Percentiles rank a stretch among this genome's conserved stretches.
phyloP scores from a whole-genome alignment of 2,888 invertebrate species.

The Melitaea athalia region DNA sequence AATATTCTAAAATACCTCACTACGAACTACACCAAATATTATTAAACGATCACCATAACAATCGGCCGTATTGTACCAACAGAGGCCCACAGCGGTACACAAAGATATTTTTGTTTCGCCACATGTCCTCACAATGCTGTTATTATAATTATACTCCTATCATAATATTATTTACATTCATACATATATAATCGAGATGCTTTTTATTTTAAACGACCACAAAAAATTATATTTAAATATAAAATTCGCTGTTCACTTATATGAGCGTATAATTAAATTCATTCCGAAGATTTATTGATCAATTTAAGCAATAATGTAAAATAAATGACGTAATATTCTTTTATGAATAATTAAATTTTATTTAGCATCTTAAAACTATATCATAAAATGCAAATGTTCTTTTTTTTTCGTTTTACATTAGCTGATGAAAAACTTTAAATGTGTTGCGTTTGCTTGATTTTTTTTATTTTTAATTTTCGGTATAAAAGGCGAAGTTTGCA shows the following conservation, averaged over 20 bases:
- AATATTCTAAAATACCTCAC: neutral
- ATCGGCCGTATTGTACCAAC: neutral
- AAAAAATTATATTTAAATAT: neutral
- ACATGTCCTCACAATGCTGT: slow-evolving; percentile 32
- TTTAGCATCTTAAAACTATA: too few relatives aligned
- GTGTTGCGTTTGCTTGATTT: neutral
- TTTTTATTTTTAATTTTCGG: too few relatives aligned
- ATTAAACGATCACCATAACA: neutral
- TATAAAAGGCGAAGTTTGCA: too few relatives aligned
- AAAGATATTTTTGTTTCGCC: slow-evolving; percentile 23
- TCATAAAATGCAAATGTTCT: too few relatives aligned
- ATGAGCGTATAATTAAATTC: too few relatives aligned
- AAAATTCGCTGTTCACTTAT: neutral
- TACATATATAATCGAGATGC: neutral
- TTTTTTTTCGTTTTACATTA: neutral
- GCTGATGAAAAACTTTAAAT: neutral
- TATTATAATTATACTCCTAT: slow-evolving; percentile 5
- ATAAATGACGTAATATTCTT: neutral
- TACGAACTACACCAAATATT: neutral
- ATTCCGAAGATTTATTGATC: too few relatives aligned
- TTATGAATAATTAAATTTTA: too few relatives aligned
- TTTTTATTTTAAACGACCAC: neutral
- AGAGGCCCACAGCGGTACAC: slow-evolving; percentile 8
- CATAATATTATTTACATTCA: too few relatives aligned
- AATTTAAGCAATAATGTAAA: too few relatives aligned